Percentiles rank a stretch among this genome's conserved stretches.
Conservation (phyloP, 2,113 vertebrate species). For the Suricata suricatta region DNA sequence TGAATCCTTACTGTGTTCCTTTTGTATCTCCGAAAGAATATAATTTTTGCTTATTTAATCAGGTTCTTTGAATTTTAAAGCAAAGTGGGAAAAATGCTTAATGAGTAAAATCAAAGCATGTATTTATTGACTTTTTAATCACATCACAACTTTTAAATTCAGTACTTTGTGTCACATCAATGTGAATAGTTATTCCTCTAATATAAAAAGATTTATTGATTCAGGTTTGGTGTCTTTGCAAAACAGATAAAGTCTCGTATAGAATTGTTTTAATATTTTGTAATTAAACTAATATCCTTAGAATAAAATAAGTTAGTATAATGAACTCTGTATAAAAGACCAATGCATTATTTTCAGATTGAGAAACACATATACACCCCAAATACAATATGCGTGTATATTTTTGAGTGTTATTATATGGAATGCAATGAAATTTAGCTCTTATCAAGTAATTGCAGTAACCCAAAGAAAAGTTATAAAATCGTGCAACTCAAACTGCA, state of each 20-base stretch:
- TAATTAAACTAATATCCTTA: slow-evolving; percentile 8
- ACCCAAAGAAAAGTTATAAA: background rate
- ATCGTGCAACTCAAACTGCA: background rate
- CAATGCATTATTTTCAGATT: background rate
- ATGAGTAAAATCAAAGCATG: background rate
- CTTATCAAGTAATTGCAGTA: background rate
- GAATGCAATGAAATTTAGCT: background rate
- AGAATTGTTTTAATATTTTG: background rate
- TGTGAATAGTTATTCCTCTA: background rate
- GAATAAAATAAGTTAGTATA: background rate
- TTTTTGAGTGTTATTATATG: background rate
- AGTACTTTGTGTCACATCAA: background rate
- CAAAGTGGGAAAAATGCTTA: background rate
- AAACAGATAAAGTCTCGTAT: background rate
- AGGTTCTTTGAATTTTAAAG: slow-evolving; percentile 12
- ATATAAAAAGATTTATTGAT: background rate
- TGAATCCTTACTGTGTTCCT: background rate
- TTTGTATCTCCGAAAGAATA: background rate
- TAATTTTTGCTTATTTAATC: background rate
- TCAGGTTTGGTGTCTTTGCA: background rate
- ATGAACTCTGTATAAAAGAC: background rate
- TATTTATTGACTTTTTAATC: background rate
- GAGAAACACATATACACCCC: accelerated
- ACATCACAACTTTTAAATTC: background rate
- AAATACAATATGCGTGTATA: background rate